These are phyloP conservation scores for Acleris emargana DNA, from an alignment of 2,888 invertebrate species.

Conservation along the genomic window DNA sequence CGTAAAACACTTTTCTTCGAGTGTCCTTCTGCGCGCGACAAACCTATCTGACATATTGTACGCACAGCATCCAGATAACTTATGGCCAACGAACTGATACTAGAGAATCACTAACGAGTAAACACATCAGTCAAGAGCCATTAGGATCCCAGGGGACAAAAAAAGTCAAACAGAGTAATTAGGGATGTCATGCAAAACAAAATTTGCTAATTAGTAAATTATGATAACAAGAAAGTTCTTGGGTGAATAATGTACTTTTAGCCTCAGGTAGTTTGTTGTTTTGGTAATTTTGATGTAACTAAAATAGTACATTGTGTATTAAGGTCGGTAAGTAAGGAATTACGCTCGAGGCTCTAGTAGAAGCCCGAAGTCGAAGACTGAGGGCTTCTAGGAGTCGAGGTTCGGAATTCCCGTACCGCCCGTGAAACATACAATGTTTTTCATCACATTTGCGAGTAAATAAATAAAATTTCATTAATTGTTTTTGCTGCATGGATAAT, in stretches of 20 bases:
- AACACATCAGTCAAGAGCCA: slow-evolving; percentile 24
- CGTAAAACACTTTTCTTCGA: slow-evolving; percentile 45
- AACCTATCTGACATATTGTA: slow-evolving; percentile 20
- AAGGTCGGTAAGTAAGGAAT: too few relatives aligned
- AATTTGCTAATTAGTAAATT: slow-evolving; percentile 19
- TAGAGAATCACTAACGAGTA: neutral
- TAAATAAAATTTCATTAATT: too few relatives aligned
- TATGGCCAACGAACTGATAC: neutral
- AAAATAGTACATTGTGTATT: too few relatives aligned
- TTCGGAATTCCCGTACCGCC: too few relatives aligned
- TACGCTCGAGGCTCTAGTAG: too few relatives aligned
- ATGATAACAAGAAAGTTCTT: slow-evolving; percentile 1
- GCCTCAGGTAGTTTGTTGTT: neutral
- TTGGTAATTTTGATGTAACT: too few relatives aligned
- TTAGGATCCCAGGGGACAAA: slow-evolving; percentile 3
- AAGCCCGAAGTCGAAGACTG: too few relatives aligned
- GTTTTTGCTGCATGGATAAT: too few relatives aligned
- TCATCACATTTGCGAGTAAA: too few relatives aligned
- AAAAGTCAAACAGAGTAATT: neutral
- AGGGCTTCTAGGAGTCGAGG: too few relatives aligned
- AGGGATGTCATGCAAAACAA: slow-evolving; percentile 18
- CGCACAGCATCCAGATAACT: neutral
- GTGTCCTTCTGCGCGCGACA: neutral
- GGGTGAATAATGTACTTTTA: neutral
- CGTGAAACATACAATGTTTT: too few relatives aligned